Evolutionary conservation across 2,888 invertebrate genomes (phyloP).

Genomic region (Oscheius myriophilus): DNA sequence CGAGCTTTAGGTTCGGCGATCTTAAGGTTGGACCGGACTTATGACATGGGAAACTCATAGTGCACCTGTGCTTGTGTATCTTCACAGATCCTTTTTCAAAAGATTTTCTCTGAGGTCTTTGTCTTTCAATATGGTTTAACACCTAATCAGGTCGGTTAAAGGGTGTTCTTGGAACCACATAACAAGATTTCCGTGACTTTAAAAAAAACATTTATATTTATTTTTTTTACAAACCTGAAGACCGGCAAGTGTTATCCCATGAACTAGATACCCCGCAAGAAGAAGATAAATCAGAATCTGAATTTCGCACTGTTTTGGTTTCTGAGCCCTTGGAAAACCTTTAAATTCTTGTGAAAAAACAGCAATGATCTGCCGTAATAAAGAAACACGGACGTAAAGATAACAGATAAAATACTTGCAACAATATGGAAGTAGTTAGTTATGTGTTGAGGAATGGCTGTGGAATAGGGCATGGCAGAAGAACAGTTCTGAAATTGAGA

Average conservation of each 20-base stretch:
- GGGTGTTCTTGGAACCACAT: too few relatives aligned
- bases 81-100: too few relatives aligned
- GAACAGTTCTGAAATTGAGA: background rate
- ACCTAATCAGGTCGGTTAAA: too few relatives aligned
- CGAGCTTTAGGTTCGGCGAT: too few relatives aligned
- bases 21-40: too few relatives aligned
- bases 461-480: background rate
- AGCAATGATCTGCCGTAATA: constrained; percentile 10
- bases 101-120: too few relatives aligned
- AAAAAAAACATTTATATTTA: too few relatives aligned
- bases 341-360: constrained; percentile 17
- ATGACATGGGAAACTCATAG: too few relatives aligned
- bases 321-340: background rate
- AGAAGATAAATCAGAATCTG: constrained; percentile 17
- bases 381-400: constrained; percentile 3
- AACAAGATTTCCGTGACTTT: too few relatives aligned
- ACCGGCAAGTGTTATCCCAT: constrained; percentile 7
- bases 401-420: constrained; percentile 6
- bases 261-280: constrained; percentile 11
- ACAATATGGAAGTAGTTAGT: constrained; percentile 10
- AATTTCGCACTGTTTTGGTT: background rate
- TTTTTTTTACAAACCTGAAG: constrained; percentile 5
- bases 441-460: constrained; percentile 13
- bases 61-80: too few relatives aligned
- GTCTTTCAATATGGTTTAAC: too few relatives aligned